Evolutionary conservation across 2,797 vertebrate species (phyloP), one percentile per base, ranked within the genome.

Genomic region (Miichthys miiuy): DNA sequence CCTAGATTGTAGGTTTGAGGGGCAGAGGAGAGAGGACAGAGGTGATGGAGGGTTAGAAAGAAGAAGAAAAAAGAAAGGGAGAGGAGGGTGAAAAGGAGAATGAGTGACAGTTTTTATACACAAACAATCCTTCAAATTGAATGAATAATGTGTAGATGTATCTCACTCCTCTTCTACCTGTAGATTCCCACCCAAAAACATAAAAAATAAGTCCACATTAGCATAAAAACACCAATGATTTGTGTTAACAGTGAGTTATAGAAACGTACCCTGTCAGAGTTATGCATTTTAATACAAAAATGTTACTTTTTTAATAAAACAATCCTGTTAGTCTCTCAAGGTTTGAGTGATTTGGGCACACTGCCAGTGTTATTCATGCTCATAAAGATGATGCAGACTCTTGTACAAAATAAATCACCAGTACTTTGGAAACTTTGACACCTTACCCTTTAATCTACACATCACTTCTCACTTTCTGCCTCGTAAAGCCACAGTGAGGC

Each of bases 401-500:
- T 0, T 30, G 18, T 51, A 51, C 5, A 30, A 18, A 54, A 34
- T 47, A 10, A 23, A 48, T 13, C 30, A 44, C 12, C 10, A 27
- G 57, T 60, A 44, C 46, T 73, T 21, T 71, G 56, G 54, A 83
- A 82, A 66, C 3, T 54, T 48, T 42, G 16, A 51, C 4, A 17
- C 55, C 51, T 74, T 21, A 61, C 23, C 72, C 55, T 42, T 68
- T 51, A 69, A 81, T 82, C 52, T 64, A 23, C 64, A 57, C 21
- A 17, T 83, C n/a, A n/a, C 68, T 51, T 54, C 30, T 55, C 67
- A 69, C 54, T 63, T 80, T 63, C 25, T 44, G 30, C 20, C 11
- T 65, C 2, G 8, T 60, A 65, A 71, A 18, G 54, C 57, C 72
- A 54, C 55, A 52, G 50, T 9, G 30, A 78, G 25, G 42, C n/a